Percentiles rank a stretch among this genome's conserved stretches.
Evolutionary conservation across 2,797 vertebrate species (phyloP).

Genomic region (Enteromius afrohamiltoni): DNA sequence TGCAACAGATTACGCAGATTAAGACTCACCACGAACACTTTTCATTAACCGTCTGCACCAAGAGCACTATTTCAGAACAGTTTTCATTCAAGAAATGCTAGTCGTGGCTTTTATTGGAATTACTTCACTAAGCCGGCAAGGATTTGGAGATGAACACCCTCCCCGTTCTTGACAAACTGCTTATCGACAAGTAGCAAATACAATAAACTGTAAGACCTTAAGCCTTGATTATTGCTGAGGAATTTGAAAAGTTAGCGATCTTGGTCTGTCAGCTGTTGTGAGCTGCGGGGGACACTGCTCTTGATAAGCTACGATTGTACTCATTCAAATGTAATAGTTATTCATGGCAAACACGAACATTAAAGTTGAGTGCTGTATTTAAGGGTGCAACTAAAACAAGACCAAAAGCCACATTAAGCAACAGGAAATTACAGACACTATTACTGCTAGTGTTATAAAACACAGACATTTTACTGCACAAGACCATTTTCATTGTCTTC

Average conservation of each 20-base stretch:
- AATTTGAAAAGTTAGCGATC: conserved; percentile 35
- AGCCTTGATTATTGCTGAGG: conserved; percentile 52
- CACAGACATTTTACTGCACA: not conserved
- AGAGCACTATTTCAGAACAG: conserved; percentile 12
- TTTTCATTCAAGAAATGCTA: conserved; percentile 36
- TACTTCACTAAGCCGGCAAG: conserved; percentile 42
- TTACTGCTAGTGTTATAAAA: conserved; percentile 3
- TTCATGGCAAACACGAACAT: conserved; percentile 13
- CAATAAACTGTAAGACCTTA: conserved; percentile 43
- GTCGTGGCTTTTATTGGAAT: conserved; percentile 27
- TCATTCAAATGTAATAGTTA: not conserved
- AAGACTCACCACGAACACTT: conserved; percentile 40
- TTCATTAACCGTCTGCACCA: conserved; percentile 46
- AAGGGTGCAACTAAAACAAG: not conserved
- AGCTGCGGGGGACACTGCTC: not conserved
- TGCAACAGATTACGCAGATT: conserved; percentile 51
- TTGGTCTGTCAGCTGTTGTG: conserved; percentile 17
- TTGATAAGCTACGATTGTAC: not conserved
- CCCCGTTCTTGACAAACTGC: conserved; percentile 35
- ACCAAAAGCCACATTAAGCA: not conserved
- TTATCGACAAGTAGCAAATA: conserved; percentile 37
- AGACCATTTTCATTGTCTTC: not conserved
- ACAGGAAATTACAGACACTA: not conserved
- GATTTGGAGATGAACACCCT: conserved; percentile 33
- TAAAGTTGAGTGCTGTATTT: not conserved